Percentiles rank a stretch among this genome's conserved stretches.
Evolutionary conservation across 2,113 vertebrate species (phyloP).

Genomic region (Heterotis niloticus): DNA sequence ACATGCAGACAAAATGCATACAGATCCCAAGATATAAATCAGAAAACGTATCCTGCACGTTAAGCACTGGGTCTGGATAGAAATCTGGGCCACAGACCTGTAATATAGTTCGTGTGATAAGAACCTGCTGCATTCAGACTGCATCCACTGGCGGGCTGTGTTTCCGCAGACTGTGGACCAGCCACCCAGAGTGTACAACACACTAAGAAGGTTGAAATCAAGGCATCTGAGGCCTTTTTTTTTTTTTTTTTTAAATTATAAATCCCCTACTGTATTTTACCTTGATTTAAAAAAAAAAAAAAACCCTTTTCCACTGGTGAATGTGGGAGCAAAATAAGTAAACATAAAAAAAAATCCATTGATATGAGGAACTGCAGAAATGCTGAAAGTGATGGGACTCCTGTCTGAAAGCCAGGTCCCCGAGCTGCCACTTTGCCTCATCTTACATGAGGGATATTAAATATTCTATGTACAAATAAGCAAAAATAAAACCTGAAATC

Average conservation of each 20-base stretch:
- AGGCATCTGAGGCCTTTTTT: too few species aligned
- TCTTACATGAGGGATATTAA: neutral
- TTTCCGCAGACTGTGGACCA: neutral
- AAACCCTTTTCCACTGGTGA: too few species aligned
- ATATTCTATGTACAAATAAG: neutral
- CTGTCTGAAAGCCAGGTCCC: too few species aligned
- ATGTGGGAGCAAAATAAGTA: too few species aligned
- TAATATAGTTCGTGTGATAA: neutral
- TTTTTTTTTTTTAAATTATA: too few species aligned
- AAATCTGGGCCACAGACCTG: neutral
- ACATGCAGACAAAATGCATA: too few species aligned
- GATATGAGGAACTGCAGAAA: neutral
- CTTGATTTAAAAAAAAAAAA: neutral
- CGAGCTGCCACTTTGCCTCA: neutral
- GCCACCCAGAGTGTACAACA: neutral
- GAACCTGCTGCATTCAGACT: neutral
- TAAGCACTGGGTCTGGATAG: too few species aligned
- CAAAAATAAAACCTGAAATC: neutral
- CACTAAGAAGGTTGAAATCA: too few species aligned
- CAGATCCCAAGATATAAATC: too few species aligned
- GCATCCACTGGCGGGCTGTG: neutral
- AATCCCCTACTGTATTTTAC: too few species aligned
- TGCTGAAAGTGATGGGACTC: neutral
- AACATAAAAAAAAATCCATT: too few species aligned
- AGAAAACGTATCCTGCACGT: too few species aligned